Evolutionary conservation across 2,797 vertebrate genomes (phyloP).

Genomic region (Channallabes apus): DNA sequence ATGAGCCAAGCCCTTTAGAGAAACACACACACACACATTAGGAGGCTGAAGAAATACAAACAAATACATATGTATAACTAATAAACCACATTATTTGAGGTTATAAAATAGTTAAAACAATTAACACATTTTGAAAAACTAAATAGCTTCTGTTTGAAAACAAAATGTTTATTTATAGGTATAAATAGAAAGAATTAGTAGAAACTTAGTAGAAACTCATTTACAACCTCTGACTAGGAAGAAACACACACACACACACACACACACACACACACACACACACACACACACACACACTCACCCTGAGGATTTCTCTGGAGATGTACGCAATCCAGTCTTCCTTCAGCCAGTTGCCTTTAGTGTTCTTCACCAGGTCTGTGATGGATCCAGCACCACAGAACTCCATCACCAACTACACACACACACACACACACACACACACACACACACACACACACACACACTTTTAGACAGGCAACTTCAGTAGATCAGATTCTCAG

Average conservation of each 20-base stretch:
- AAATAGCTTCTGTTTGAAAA: not conserved
- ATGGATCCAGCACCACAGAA: constrained; percentile 98
- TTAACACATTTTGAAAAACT: not conserved
- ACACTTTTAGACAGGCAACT: not conserved
- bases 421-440: constrained; percentile 11
- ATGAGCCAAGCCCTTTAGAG: constrained; percentile 87
- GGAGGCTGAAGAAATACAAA: not conserved
- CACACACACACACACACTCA: constrained; percentile 53
- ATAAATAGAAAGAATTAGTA: not conserved
- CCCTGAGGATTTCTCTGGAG: constrained; percentile 96
- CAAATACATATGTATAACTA: not conserved
- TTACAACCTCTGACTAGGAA: not conserved
- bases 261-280: too few species aligned
- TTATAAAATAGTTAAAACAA: not conserved
- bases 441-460: constrained; percentile 57
- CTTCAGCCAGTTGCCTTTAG: constrained; percentile 95
- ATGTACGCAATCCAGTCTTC: constrained; percentile 99
- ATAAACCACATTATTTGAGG: not conserved
- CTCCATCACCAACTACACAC: constrained; percentile 94
- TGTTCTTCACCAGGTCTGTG: constrained; percentile 98
- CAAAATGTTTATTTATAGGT: not conserved
- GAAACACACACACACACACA: too few species aligned
- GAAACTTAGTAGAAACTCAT: not conserved
- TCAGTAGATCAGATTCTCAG: not conserved
- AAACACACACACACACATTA: not conserved